Evolutionary conservation across 1,140 invertebrate genomes (phyloP).

Genomic region (Homalodisca vitripennis): DNA sequence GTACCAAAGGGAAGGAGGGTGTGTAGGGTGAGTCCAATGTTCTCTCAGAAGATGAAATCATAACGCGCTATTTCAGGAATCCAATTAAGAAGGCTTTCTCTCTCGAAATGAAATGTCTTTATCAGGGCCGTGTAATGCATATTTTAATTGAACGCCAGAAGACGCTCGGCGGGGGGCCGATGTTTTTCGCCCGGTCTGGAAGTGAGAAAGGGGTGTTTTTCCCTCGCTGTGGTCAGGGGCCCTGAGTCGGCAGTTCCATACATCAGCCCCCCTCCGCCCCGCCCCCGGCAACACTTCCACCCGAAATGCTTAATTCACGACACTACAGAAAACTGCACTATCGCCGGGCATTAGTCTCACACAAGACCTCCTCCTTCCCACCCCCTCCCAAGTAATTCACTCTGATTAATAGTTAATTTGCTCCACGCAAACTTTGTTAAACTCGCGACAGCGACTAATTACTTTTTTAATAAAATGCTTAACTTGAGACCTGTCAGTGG

Average conservation of each 20-base stretch:
- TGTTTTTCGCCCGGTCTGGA: constrained; percentile 2
- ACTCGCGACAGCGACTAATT: constrained; percentile 29
- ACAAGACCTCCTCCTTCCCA: background rate
- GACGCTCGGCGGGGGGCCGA: constrained; percentile 7
- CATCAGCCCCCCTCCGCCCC: constrained; percentile 3
- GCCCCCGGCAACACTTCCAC: background rate
- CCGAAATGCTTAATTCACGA: constrained; percentile 28
- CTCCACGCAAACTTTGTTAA: constrained; percentile 29
- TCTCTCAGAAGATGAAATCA: constrained; percentile 19
- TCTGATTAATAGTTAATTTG: constrained; percentile 31
- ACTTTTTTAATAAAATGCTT: constrained; percentile 29
- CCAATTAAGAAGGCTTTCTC: constrained; percentile 24
- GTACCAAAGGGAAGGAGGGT: background rate
- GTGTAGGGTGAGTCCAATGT: background rate
- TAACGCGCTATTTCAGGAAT: constrained; percentile 20
- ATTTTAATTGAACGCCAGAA: constrained; percentile 24
- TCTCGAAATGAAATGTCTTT: constrained; percentile 24
- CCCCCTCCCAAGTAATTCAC: constrained; percentile 14
- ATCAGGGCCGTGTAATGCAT: constrained; percentile 21
- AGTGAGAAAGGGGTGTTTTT: background rate
- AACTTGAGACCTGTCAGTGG: constrained; percentile 29
- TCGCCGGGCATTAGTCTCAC: constrained; percentile 27
- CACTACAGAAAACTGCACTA: constrained; percentile 29
- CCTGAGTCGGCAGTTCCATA: constrained; percentile 26
- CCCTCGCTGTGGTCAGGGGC: constrained; percentile 12